A percentile compares a stretch with the other conserved stretches of the same genome.
phyloP scores from a whole-genome alignment of 2,113 vertebrate genomes.

The Neomonachus schauinslandi region DNA sequence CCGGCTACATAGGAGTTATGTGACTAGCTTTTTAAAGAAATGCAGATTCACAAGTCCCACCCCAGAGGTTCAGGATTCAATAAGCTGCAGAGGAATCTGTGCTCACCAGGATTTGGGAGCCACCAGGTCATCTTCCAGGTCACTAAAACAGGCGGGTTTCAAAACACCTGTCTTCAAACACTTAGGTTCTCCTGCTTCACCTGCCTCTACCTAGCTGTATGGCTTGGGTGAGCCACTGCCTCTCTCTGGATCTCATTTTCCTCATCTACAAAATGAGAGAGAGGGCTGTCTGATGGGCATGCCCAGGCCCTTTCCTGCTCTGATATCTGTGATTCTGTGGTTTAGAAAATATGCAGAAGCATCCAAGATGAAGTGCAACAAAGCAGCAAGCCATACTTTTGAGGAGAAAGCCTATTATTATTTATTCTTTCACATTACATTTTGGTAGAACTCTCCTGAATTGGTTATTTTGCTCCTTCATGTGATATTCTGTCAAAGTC shows the following conservation, averaged over 20 bases:
- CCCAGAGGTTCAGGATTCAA: not conserved
- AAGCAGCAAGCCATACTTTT: not conserved
- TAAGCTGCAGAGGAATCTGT: not conserved
- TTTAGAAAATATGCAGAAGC: constrained; percentile 19
- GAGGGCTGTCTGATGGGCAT: not conserved
- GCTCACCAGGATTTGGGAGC: not conserved
- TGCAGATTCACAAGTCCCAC: not conserved
- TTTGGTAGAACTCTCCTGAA: constrained; percentile 6
- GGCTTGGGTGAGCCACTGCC: not conserved
- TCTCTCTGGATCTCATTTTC: constrained; percentile 1
- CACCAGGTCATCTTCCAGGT: not conserved
- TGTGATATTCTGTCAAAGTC: not conserved
- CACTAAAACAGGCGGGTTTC: not conserved
- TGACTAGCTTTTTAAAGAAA: not conserved
- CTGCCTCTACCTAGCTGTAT: not conserved
- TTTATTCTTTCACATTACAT: not conserved
- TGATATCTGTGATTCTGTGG: not conserved
- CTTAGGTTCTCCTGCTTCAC: not conserved
- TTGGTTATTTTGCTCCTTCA: not conserved
- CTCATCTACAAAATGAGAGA: not conserved
- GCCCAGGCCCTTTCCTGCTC: not conserved
- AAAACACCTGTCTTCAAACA: not conserved
- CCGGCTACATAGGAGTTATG: not conserved
- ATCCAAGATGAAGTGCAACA: not conserved
- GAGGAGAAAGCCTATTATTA: not conserved